Base-by-base conservation (phyloP, 1,140 invertebrate genomes). In the Zaprionus ghesquierei region DNA sequence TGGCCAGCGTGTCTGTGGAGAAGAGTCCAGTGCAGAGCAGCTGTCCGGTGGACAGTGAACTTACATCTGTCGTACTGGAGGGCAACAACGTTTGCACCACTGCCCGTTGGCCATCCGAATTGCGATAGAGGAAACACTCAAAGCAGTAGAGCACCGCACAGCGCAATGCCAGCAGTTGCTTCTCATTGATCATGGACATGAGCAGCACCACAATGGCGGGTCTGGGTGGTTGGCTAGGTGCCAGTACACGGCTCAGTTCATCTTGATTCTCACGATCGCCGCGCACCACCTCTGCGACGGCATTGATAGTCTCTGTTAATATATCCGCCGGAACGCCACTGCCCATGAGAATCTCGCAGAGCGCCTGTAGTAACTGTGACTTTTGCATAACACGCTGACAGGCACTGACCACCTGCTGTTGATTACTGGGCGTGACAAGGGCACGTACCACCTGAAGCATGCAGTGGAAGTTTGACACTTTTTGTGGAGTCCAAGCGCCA, bases 141-240 rank as follows among this genome's bases (percentile, higher is more conserved):
- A 99, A 99, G 91, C 98, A 99, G 92, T 99, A 99, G 0, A 99
- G 94, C 9, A 99, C 98, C 1, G 99, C 96, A 93, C 97, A 98
- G 58, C 98, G 95, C 56, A 99, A 92, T 8, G 94, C 92, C 91
- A 99, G 97, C 12, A 98, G 96, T 92, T 99, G 99, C 91, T 99
- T 99, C 86, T 99, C 98, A 92, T 99, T 99, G 2, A 99, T 97
- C 98, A 99, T 99, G 0, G 98, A 99, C 96, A 99, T 98, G 10
- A 99, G 92, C 8, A 99, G 93, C 44, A 99, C 96, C 0, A 99
- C 96, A 51, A 99, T 96, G 1, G 97, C 98, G 1, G 98, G 97
- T 53, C 97, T 95, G 12, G 98, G 97, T 33, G 98, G 98, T 89
- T 94, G 96, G 13, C 96, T 97, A 0, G 98, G 98, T 0, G 98